phyloP scores from a whole-genome alignment of 2,888 invertebrate species.

The Diarsia brunnea region DNA sequence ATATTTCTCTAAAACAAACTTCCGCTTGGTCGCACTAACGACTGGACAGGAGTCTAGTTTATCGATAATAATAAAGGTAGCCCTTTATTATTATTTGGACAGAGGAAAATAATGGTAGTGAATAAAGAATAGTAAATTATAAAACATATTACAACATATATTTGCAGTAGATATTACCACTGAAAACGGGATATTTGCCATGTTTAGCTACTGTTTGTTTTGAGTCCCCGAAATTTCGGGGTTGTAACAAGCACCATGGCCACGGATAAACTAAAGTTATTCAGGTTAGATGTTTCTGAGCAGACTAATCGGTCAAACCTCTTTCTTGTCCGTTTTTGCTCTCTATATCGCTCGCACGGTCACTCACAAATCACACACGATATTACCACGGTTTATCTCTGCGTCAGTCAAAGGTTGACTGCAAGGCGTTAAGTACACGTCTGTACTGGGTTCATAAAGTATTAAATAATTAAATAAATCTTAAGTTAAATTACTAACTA shows the following conservation, averaged over 20 bases:
- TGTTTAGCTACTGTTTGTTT: too few relatives aligned
- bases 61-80: conserved; percentile 1
- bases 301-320: too few relatives aligned
- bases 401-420: not conserved
- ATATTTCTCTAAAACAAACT: conserved; percentile 29
- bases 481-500: not conserved
- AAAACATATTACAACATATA: not conserved
- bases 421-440: not conserved
- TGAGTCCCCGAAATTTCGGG: too few relatives aligned
- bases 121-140: not conserved
- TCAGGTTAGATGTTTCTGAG: too few relatives aligned
- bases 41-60: conserved; percentile 49
- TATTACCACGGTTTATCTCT: too few relatives aligned
- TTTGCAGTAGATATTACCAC: not conserved
- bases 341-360: too few relatives aligned
- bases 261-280: too few relatives aligned
- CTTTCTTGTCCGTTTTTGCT: too few relatives aligned
- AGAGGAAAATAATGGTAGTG: not conserved
- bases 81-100: not conserved
- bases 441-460: not conserved
- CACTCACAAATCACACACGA: too few relatives aligned
- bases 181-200: not conserved
- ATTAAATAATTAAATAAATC: not conserved
- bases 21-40: not conserved
- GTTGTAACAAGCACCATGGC: too few relatives aligned